A percentile compares a stretch with the other conserved stretches of the same genome.
Conservation (phyloP, 2,888 invertebrate species). For the Machimus rusticus region DNA sequence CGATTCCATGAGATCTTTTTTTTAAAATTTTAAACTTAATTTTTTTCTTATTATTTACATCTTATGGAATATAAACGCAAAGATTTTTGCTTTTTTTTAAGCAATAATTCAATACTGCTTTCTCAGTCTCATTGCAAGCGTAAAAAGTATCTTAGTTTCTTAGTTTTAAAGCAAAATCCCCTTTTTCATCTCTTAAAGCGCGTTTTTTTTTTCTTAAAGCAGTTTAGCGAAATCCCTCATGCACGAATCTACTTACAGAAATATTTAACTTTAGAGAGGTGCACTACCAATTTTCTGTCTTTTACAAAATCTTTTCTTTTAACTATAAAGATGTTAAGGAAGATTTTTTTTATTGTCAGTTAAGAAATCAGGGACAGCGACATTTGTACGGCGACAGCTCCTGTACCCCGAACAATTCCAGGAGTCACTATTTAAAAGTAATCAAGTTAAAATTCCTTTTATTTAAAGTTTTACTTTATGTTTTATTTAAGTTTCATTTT, state of each 20-base stretch:
- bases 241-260: conserved; percentile 11
- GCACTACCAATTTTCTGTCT: conserved; percentile 10
- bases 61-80: neutral
- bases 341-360: neutral
- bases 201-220: neutral
- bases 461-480: neutral
- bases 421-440: conserved; percentile 49
- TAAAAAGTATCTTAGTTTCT: neutral
- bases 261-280: neutral
- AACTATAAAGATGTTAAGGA: neutral
- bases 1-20: neutral
- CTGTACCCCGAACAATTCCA: conserved; percentile 49
- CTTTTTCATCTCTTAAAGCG: neutral
- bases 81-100: neutral
- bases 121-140: neutral
- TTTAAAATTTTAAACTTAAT: neutral
- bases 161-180: neutral
- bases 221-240: neutral
- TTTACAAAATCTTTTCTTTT: neutral
- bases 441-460: neutral
- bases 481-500: neutral
- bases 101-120: neutral
- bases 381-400: conserved; percentile 49
- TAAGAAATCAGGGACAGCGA: conserved; percentile 44
- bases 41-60: neutral